A percentile compares a stretch with the other conserved stretches of the same genome.
These are phyloP conservation scores for Apamea anceps DNA, from an alignment of 2,888 invertebrate species.

Conservation along the genomic window DNA sequence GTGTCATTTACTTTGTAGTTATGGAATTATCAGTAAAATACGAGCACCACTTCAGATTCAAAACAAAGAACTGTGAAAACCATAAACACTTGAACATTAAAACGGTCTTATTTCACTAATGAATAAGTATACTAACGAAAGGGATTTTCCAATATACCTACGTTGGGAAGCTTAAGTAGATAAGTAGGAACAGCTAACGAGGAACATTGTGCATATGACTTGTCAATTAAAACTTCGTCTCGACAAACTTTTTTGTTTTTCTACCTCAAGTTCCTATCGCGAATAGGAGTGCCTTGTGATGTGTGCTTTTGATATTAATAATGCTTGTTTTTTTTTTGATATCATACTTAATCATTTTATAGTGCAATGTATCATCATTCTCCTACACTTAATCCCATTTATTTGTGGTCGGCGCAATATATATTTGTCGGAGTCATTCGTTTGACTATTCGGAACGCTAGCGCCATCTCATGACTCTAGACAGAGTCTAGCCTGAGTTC, in stretches of 20 bases:
- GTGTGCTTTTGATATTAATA: neutral
- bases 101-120: neutral
- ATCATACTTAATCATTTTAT: no score
- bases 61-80: slow-evolving; percentile 12
- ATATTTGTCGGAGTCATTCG: no score
- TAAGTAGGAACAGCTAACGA: slow-evolving; percentile 6
- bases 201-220: slow-evolving; percentile 9
- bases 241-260: neutral
- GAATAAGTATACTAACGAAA: neutral
- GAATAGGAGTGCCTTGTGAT: neutral
- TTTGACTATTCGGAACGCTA: no score
- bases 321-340: no score
- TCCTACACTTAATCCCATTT: no score
- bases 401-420: no score
- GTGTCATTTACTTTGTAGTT: slow-evolving; percentile 1
- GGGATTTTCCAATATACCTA: slow-evolving; percentile 9
- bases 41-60: slow-evolving; percentile 14
- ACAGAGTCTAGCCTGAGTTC: no score
- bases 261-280: neutral
- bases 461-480: no score
- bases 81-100: neutral
- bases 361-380: no score
- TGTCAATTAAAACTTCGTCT: slow-evolving; percentile 31
- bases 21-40: slow-evolving; percentile 4
- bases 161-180: neutral